Conservation (phyloP, 2,888 invertebrate genomes). For the Acanthosepion pharaonis region DNA sequence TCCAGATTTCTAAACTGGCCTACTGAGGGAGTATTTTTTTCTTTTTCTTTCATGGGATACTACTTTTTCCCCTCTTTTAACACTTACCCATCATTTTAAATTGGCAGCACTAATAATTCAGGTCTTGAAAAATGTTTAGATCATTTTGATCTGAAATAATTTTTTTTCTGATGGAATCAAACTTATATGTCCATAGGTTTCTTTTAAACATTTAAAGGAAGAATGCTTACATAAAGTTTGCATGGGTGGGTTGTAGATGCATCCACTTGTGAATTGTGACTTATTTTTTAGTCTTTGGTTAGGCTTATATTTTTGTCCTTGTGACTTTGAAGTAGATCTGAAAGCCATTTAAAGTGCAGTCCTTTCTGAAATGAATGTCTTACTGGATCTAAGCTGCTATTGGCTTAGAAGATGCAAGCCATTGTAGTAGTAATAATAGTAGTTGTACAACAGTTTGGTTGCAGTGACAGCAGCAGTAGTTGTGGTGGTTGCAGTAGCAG, state of each 20-base stretch:
- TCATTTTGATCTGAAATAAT: neutral
- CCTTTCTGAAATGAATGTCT: neutral
- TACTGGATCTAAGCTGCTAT: slow-evolving; percentile 13
- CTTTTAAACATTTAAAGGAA: neutral
- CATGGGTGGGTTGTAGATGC: no score
- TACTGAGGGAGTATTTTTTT: no score
- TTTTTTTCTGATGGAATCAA: neutral
- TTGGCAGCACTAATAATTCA: neutral
- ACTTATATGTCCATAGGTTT: neutral
- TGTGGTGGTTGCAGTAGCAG: neutral
- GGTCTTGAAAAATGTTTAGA: neutral
- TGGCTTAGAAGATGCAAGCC: neutral
- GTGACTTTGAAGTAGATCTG: neutral
- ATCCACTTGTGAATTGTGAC: slow-evolving; percentile 6
- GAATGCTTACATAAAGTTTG: neutral
- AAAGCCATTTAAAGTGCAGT: slow-evolving; percentile 11
- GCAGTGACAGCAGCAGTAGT: neutral
- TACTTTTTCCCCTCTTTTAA: neutral
- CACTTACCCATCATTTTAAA: neutral
- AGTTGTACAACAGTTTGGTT: neutral
- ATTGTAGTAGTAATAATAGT: neutral
- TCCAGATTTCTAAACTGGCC: no score
- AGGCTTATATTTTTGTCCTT: neutral
- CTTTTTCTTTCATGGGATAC: no score
- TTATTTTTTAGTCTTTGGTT: neutral